Evolutionary conservation across 2,888 invertebrate species (phyloP).

Genomic region (Nezara viridula): DNA sequence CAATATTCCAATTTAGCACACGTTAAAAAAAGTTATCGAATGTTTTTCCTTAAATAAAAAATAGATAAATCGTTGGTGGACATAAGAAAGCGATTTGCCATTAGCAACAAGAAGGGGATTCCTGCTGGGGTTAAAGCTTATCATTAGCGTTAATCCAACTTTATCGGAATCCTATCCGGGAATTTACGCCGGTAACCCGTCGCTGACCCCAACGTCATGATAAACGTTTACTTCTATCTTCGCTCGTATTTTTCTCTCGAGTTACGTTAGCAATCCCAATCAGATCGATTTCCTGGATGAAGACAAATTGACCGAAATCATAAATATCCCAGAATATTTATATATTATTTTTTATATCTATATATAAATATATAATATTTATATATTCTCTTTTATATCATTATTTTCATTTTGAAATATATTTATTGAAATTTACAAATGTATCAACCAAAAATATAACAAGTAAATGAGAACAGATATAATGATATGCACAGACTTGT

Average conservation of each 20-base stretch:
- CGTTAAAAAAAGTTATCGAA: no score
- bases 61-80: neutral
- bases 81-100: slow-evolving; percentile 11
- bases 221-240: slow-evolving; percentile 18
- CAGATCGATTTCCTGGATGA: neutral
- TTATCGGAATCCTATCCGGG: neutral
- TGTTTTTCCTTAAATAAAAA: no score
- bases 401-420: no score
- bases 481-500: no score
- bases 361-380: no score
- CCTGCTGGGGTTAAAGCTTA: neutral
- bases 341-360: no score
- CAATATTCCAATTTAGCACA: no score
- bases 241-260: neutral
- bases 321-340: neutral
- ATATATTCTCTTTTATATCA: no score
- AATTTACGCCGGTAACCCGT: neutral
- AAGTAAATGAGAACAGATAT: no score
- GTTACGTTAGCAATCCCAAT: neutral
- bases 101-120: neutral
- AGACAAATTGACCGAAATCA: neutral
- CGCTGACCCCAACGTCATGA: slow-evolving; percentile 17
- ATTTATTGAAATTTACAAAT: no score
- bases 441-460: no score
- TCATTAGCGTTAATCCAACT: slow-evolving; percentile 12